Evolutionary conservation across 2,797 vertebrate genomes (phyloP).

Genomic region (Nyctibius grandis): DNA sequence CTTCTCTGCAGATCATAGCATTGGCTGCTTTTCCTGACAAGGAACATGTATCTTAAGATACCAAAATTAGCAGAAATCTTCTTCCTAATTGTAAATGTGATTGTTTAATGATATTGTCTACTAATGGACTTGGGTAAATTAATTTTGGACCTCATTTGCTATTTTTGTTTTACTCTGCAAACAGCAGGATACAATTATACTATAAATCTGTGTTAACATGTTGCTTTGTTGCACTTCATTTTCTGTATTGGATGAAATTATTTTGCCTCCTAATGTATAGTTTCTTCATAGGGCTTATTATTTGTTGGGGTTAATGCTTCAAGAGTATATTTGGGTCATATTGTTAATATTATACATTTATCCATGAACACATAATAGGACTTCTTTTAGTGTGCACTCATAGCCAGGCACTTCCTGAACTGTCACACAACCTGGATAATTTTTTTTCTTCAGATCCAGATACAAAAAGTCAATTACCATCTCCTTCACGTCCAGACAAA

Average conservation of each 20-base stretch:
- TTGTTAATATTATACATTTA: neutral
- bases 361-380: fast-evolving
- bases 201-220: neutral
- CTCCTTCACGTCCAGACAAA: neutral
- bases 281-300: neutral
- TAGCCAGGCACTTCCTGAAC: neutral
- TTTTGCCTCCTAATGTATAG: neutral
- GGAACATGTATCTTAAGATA: neutral
- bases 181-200: neutral
- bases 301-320: neutral
- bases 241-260: neutral
- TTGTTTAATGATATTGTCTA: conserved; percentile 10
- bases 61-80: conserved; percentile 8
- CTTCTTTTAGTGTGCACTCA: neutral
- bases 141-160: neutral
- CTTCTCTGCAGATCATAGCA: neutral
- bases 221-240: neutral
- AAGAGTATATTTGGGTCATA: neutral
- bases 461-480: neutral
- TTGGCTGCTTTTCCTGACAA: conserved; percentile 11
- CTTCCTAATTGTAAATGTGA: conserved; percentile 10
- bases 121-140: neutral
- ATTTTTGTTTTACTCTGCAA: neutral
- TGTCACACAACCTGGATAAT: neutral
- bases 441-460: neutral